phyloP scores from a whole-genome alignment of 2,888 invertebrate genomes.

The Dolomedes plantarius region DNA sequence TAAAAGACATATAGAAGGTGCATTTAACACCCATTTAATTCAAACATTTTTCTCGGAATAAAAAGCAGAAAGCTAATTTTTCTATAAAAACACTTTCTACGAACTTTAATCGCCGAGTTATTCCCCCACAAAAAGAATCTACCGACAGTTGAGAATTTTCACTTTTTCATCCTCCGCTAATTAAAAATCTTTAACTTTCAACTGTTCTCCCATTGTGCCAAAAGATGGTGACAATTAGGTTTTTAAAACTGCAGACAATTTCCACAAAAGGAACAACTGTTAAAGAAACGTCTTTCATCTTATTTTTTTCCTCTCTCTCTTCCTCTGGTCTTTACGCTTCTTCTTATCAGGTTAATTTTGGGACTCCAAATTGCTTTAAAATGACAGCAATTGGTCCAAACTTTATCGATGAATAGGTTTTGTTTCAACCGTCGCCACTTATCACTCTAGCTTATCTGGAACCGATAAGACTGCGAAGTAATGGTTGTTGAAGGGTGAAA shows the following conservation, averaged over 20 bases:
- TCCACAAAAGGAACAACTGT: not conserved
- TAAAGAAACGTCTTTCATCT: not conserved
- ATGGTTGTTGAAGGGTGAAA: not conserved
- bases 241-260: not conserved
- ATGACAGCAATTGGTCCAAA: not conserved
- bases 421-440: not conserved
- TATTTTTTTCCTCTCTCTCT: not conserved
- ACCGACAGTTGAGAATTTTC: too few relatives aligned
- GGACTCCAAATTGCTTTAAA: slow-evolving; percentile 1
- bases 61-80: too few relatives aligned
- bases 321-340: not conserved
- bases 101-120: too few relatives aligned
- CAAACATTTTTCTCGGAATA: too few relatives aligned
- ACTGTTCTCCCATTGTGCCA: not conserved
- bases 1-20: too few relatives aligned
- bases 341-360: not conserved
- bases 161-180: not conserved
- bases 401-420: not conserved
- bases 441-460: not conserved
- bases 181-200: slow-evolving; percentile 2
- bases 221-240: not conserved
- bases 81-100: too few relatives aligned
- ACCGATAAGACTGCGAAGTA: not conserved
- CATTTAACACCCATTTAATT: too few relatives aligned
- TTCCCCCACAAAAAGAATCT: too few relatives aligned